These are phyloP conservation scores for Perca flavescens DNA, from an alignment of 2,113 vertebrate species.

Conservation along the genomic window DNA sequence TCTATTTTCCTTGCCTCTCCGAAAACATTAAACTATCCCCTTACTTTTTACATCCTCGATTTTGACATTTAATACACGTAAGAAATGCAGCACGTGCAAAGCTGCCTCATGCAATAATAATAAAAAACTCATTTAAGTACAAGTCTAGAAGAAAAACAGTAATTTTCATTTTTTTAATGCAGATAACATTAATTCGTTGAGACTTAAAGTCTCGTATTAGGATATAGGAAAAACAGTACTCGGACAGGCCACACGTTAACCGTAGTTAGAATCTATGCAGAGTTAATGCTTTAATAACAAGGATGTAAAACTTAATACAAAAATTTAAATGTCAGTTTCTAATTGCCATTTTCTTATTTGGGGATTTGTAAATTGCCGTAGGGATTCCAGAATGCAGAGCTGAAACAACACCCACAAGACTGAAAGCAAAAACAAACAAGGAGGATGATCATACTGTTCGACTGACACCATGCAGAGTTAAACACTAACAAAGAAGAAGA, in stretches of 20 bases:
- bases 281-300: constrained; percentile 23
- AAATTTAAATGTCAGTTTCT: neutral
- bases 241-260: neutral
- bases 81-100: constrained; percentile 56
- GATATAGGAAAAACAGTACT: neutral
- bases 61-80: constrained; percentile 58
- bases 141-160: constrained; percentile 7
- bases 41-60: constrained; percentile 57
- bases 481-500: neutral
- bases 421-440: neutral
- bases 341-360: neutral
- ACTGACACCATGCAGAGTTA: neutral
- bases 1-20: constrained; percentile 45
- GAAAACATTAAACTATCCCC: constrained; percentile 59
- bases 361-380: neutral
- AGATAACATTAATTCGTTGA: constrained; percentile 20
- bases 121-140: constrained; percentile 9
- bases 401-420: neutral
- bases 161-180: constrained; percentile 7
- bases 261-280: neutral
- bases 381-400: neutral
- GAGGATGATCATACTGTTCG: neutral
- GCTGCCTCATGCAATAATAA: constrained; percentile 34
- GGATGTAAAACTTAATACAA: constrained; percentile 19
- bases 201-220: constrained; percentile 9